Evolutionary conservation across 2,797 vertebrate species (phyloP).

Genomic region (Sebastes paucispinis): DNA sequence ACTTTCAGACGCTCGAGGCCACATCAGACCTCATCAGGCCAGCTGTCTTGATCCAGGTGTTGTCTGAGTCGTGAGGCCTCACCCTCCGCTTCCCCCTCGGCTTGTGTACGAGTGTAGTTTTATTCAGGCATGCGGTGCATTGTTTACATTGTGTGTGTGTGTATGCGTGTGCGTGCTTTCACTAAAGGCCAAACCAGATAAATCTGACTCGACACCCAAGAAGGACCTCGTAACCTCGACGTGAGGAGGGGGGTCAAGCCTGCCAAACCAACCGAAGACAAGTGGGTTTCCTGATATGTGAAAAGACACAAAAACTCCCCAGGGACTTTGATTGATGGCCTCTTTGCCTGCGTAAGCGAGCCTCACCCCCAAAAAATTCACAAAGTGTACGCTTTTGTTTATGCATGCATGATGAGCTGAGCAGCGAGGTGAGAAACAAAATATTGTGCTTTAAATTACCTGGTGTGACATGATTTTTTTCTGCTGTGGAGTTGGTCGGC

Average conservation of each 20-base stretch:
- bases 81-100: constrained; percentile 30
- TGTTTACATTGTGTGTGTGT: not conserved
- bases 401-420: constrained; percentile 14
- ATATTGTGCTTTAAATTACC: constrained; percentile 28
- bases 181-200: constrained; percentile 67
- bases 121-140: not conserved
- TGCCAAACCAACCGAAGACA: constrained; percentile 44
- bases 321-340: constrained; percentile 42
- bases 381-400: not conserved
- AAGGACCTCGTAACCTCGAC: constrained; percentile 44
- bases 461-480: constrained; percentile 24
- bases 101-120: constrained; percentile 11
- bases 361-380: not conserved
- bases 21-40: constrained; percentile 68
- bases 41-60: constrained; percentile 66
- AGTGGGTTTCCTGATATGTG: constrained; percentile 10
- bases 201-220: constrained; percentile 61
- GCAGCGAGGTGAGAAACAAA: constrained; percentile 8
- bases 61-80: constrained; percentile 48
- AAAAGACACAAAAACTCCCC: constrained; percentile 19
- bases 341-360: constrained; percentile 22
- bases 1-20: constrained; percentile 42
- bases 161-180: not conserved
- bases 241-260: constrained; percentile 11
- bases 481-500: not conserved